A percentile compares a stretch with the other conserved stretches of the same genome.
Conservation (phyloP, 2,888 invertebrate genomes). For the Tyria jacobaeae region DNA sequence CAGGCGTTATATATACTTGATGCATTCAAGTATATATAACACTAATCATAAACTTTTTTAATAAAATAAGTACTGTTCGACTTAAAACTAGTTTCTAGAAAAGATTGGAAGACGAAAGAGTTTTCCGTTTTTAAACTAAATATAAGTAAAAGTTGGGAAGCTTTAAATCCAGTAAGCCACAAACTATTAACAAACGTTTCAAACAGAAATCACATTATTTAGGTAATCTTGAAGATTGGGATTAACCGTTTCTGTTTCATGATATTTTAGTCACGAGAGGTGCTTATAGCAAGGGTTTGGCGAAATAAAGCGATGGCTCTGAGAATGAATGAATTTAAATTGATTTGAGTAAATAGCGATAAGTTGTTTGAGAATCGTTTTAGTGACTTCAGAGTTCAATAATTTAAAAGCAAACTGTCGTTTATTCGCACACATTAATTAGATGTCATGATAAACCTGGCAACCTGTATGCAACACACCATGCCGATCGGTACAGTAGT, state of each 20-base stretch:
- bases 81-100: neutral
- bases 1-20: too few relatives aligned
- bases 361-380: constrained; percentile 1
- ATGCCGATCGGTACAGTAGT: too few relatives aligned
- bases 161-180: constrained; percentile 27
- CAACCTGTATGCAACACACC: too few relatives aligned
- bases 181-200: constrained; percentile 34
- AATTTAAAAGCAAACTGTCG: too few relatives aligned
- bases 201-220: constrained; percentile 35
- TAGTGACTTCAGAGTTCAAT: neutral
- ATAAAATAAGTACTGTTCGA: neutral
- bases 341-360: constrained; percentile 4
- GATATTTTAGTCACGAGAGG: constrained; percentile 17
- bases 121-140: constrained; percentile 32
- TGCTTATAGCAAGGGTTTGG: constrained; percentile 9
- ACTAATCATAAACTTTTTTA: neutral
- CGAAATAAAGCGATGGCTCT: constrained; percentile 11
- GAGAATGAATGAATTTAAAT: constrained; percentile 13
- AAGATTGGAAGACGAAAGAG: constrained; percentile 18
- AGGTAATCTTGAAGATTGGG: constrained; percentile 26
- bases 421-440: too few relatives aligned
- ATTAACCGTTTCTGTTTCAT: constrained; percentile 21
- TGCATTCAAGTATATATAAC: too few relatives aligned
- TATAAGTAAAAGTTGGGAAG: constrained; percentile 28
- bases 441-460: too few relatives aligned